Conservation (phyloP, 2,888 invertebrate genomes). For the Magallana nippona region DNA sequence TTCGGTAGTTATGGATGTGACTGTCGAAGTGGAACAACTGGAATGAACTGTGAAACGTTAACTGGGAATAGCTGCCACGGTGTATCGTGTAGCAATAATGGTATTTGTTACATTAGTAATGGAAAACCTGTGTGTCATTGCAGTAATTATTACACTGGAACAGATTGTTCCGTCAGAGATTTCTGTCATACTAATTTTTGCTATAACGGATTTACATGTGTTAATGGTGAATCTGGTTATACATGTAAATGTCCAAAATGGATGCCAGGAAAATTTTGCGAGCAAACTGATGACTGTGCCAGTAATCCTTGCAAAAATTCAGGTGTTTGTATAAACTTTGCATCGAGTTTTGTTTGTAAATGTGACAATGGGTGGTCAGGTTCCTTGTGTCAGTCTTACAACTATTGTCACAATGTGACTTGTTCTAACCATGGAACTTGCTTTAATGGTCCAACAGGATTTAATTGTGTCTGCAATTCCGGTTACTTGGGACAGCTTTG, state of each 20-base stretch:
- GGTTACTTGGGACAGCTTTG: not conserved
- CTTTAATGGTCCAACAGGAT: not conserved
- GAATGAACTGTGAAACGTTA: slow-evolving; percentile 39
- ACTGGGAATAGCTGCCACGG: not conserved
- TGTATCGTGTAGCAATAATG: not conserved
- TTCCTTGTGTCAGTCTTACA: slow-evolving; percentile 10
- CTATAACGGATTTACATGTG: slow-evolving; percentile 33
- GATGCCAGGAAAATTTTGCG: not conserved
- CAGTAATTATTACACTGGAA: not conserved
- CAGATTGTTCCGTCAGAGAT: slow-evolving; percentile 20
- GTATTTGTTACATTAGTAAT: not conserved
- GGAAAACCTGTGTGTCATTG: not conserved
- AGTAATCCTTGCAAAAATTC: not conserved
- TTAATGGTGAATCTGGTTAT: not conserved
- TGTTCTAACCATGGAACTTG: slow-evolving; percentile 43
- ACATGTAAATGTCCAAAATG: not conserved
- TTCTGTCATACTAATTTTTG: not conserved
- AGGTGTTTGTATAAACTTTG: not conserved
- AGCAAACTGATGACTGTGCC: not conserved
- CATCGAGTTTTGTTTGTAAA: not conserved
- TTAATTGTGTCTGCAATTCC: not conserved
- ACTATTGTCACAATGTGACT: not conserved
- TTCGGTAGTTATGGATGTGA: slow-evolving; percentile 39
- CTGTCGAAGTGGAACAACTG: slow-evolving; percentile 37
- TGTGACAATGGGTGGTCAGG: slow-evolving; percentile 42